Base-by-base conservation (phyloP, 1,140 invertebrate genomes). In the Centruroides sculpturatus region DNA sequence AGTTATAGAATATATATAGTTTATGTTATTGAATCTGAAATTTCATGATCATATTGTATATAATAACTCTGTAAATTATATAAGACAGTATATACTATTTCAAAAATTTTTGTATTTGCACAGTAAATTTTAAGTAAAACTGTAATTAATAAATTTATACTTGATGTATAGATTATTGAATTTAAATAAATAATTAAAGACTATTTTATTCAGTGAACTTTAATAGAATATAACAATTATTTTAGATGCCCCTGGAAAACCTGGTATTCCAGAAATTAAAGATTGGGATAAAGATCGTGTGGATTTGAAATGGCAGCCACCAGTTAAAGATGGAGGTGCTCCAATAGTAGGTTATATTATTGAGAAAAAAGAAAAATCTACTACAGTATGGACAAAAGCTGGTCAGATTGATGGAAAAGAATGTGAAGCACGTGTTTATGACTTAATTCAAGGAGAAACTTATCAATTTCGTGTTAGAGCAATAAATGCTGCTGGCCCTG, bases 211-310 rank as follows among this genome's bases (percentile, higher is more conserved):
- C 23, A 23, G 23, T 23, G 2, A 23, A 23, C 23, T 23, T 1
- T 23, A 23, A 23, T 23, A 0, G 23, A 23, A 23, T 23, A 23
- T 23, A 23, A 23, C 23, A 23, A 53, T 35, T 59, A 13, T 35
- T 10, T 41, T 67, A 86, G 89, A 74, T 60, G 85, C 92, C 35
- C 92, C 93, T 56, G 86, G 89, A 35, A 93, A 94, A 70, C 93
- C 93, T 10, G 85, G 83, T 58, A 82, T 84, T 69, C 87, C 93
- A 56, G 86, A 94, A 71, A 82, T 94, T 34, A 82, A 82, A 13
- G 93, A 98, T 69, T 98, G 93, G 93, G 92, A 95, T 72, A 91
- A 88, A 67, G 89, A 95, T 71, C 90, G 93, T 71, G 92, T 92
- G 48, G 91, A 96, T 73, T 75, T 96, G 3, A 77, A 80, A 3